A percentile compares a stretch with the other conserved stretches of the same genome.
phyloP scores from a whole-genome alignment of 2,113 vertebrate genomes.

The Ptilorrhoa leucosticta region DNA sequence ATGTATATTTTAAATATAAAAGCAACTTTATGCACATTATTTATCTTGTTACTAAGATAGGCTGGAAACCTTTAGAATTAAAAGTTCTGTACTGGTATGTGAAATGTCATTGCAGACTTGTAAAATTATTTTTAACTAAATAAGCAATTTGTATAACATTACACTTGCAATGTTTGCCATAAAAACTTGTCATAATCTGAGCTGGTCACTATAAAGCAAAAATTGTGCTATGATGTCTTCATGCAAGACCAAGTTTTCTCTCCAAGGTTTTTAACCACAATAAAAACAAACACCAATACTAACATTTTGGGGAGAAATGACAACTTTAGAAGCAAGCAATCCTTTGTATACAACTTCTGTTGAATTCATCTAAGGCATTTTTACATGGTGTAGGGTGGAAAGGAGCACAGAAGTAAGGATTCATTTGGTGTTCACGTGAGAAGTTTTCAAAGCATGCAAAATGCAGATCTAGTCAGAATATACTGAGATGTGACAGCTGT shows the following conservation, averaged over 20 bases:
- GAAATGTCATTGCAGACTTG: not conserved
- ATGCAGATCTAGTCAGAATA: not conserved
- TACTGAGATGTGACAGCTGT: not conserved
- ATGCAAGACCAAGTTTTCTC: not conserved
- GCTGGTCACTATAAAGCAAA: not conserved
- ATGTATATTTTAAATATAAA: not conserved
- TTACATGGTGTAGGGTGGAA: not conserved
- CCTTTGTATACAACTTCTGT: not conserved
- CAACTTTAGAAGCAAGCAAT: not conserved
- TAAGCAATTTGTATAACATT: not conserved
- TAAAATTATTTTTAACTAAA: not conserved
- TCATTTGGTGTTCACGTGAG: not conserved
- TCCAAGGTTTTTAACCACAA: not conserved
- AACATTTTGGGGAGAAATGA: not conserved
- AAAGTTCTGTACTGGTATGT: not conserved
- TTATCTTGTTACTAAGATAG: not conserved
- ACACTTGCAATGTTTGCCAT: not conserved
- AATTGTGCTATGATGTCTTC: not conserved
- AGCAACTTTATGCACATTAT: not conserved
- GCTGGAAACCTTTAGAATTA: not conserved
- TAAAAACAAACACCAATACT: not conserved
- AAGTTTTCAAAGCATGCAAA: not conserved
- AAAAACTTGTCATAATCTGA: not conserved
- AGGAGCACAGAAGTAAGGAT: not conserved
- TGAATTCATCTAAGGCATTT: not conserved